Base-by-base conservation (phyloP, 1,140 invertebrate species). In the Lysiphlebus fabarum region DNA sequence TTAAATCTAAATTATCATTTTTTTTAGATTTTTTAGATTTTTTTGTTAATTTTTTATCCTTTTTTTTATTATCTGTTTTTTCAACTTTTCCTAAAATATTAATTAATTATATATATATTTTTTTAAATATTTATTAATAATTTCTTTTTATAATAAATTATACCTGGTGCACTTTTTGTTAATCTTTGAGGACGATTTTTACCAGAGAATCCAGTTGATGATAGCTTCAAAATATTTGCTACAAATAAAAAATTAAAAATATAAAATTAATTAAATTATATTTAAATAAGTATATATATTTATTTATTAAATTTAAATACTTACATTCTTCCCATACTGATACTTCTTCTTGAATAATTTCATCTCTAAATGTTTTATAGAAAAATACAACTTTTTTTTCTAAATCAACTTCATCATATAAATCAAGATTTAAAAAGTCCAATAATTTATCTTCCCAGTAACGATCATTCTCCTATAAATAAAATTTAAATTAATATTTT, bases 311-410 rank as follows among this genome's bases (percentile, higher is more conserved):
- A 53, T n/a, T n/a, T n/a, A 14, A 40, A 14, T 11, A 61, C 73
- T 78, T 70, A 83, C 82, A 80, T 76, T 84, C 81, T 66, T 85
- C 82, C 66, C 82, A 77, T 53, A 83, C 75, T 0, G 78, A 69
- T 14, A 84, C 73, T 72, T 85, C 83, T 68, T 83, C 81, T 63
- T 84, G 79, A 33, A 81, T 64, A 6, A 81, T 67, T 66, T 82
- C 79, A 57, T 75, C 80, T 53, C 76, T 75, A 58, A 79, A 80
- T 0, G 83, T 84, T 64, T 82, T 81, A 68, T 84, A 85, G 58
- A 84, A 76, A 49, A 77, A 82, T 58, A 84, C 62, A 11, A 81
- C 62, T 42, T 81, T 78, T 38, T 67, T 77, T 14, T 78, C 70
- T 7, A 83, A 70, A 67, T 82, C 70, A 2, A 66, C 70, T 14